Percentiles rank a stretch among this genome's conserved stretches.
phyloP scores from a whole-genome alignment of 2,113 vertebrate genomes.

The Callopanchax toddi region DNA sequence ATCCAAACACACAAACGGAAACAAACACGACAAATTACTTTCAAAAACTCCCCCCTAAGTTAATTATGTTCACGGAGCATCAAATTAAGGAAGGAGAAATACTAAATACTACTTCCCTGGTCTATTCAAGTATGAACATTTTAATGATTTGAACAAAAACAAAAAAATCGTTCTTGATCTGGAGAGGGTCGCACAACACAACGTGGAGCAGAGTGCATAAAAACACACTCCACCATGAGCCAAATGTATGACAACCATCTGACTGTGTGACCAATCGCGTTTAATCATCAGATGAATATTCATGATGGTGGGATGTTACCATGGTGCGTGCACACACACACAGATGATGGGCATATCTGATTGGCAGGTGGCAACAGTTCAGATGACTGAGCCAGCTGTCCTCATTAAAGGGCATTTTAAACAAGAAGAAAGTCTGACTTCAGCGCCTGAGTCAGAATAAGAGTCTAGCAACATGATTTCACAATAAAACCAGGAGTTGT shows the following conservation, averaged over 20 bases:
- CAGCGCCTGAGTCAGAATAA: constrained; percentile 20
- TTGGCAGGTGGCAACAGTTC: constrained; percentile 69
- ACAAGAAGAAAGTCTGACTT: constrained; percentile 33
- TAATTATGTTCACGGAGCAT: background rate
- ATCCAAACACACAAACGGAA: background rate
- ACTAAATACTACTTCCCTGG: too few relatives aligned
- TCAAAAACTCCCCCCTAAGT: constrained; percentile 17
- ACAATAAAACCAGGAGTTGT: background rate
- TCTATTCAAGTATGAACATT: too few relatives aligned
- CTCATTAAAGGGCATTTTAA: constrained; percentile 59
- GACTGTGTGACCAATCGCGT: constrained; percentile 70
- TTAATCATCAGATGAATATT: constrained; percentile 69
- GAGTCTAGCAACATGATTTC: background rate
- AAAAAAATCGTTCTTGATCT: constrained; percentile 6
- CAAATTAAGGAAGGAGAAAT: background rate
- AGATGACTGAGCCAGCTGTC: constrained; percentile 70
- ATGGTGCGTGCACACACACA: constrained; percentile 6
- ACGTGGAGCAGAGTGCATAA: constrained; percentile 1
- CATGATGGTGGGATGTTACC: constrained; percentile 35
- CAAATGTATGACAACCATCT: constrained; percentile 64
- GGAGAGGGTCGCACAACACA: constrained; percentile 26
- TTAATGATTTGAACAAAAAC: background rate
- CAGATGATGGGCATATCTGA: constrained; percentile 64
- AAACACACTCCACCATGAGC: constrained; percentile 17
- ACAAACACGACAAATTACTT: constrained; percentile 4